These are phyloP conservation scores for Neodiprion virginianus DNA, from an alignment of 1,140 invertebrate species.

Conservation along the genomic window DNA sequence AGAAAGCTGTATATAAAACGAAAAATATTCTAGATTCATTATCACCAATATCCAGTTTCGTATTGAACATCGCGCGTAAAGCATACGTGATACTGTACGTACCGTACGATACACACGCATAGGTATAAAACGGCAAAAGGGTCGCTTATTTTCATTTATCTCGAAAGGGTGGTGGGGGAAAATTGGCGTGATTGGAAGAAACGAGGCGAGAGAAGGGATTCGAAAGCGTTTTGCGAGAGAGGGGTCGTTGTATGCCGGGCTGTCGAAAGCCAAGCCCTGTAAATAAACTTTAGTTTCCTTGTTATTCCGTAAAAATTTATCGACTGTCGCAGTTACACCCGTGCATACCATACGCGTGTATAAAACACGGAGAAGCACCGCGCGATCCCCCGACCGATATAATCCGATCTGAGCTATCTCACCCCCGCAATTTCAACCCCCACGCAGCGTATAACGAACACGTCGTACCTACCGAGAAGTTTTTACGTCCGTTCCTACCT, in stretches of 20 bases:
- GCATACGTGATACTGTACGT: no score
- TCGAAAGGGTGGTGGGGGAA: not conserved
- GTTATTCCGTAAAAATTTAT: not conserved
- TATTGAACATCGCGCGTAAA: no score
- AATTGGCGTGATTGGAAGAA: not conserved
- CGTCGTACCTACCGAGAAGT: not conserved
- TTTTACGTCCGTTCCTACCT: not conserved
- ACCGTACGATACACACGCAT: no score
- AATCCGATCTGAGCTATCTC: not conserved
- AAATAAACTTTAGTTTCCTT: not conserved
- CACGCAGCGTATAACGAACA: not conserved
- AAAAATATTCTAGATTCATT: no score
- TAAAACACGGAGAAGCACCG: not conserved
- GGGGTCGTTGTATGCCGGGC: not conserved
- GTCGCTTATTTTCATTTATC: not conserved
- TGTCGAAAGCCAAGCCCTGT: not conserved
- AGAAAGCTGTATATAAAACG: no score
- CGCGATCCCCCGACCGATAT: not conserved
- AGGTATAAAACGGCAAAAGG: not conserved
- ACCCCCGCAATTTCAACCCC: not conserved
- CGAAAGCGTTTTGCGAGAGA: not conserved
- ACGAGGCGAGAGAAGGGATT: not conserved
- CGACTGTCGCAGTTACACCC: not conserved
- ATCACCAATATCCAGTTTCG: no score
- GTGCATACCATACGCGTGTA: no score